Evolutionary conservation across 2,113 vertebrate species (phyloP), one percentile per base, ranked within the genome.

Genomic region (Grantiella picta): DNA sequence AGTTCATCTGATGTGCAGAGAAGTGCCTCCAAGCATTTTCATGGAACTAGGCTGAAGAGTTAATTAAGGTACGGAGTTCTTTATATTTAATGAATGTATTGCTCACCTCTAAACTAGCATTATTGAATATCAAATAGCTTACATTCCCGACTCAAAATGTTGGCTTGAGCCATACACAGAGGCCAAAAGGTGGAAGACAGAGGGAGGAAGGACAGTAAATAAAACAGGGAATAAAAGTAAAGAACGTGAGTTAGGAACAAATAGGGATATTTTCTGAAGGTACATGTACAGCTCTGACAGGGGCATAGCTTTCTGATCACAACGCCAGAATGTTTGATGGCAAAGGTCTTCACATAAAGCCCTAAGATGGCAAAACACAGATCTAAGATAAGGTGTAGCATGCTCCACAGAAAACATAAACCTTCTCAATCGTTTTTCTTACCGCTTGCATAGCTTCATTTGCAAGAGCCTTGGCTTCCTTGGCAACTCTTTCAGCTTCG

Each of bases 401-500:
- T 0, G 15, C 35, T 63, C 15, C 53, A 69, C 19, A 77, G 40
- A 80, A 94, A 86, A 90, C 42, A 42, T 72, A 57, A 93, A 25
- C 12, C 11, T 72, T 54, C 50, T 56, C 45, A 28, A 21, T 87
- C 15, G 36, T 70, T 81, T 91, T 82, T 68, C 98, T 98, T 97
- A 99, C 99, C 99, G 97, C 97, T 83, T 97, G 90, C 84, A 98
- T 97, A 13, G 99, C 99, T 93, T 99, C 99, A 8, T 96, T 97
- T 10, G 99, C 99, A 53, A 97, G 97, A 95, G 96, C 98, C 90
- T 98, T 99, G 36, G 99, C 99, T 89, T 98, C 97, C 95, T 97
- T 98, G 44, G 99, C 99, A 91, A 99, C 97, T 92, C 97, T 98
- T 96, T 99, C 99, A 35, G 99, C 99, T 90, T 98, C 98, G 2